Percentiles rank a stretch among this genome's conserved stretches.
These are phyloP conservation scores for Clanis bilineata DNA, from an alignment of 2,888 invertebrate species.

Conservation along the genomic window DNA sequence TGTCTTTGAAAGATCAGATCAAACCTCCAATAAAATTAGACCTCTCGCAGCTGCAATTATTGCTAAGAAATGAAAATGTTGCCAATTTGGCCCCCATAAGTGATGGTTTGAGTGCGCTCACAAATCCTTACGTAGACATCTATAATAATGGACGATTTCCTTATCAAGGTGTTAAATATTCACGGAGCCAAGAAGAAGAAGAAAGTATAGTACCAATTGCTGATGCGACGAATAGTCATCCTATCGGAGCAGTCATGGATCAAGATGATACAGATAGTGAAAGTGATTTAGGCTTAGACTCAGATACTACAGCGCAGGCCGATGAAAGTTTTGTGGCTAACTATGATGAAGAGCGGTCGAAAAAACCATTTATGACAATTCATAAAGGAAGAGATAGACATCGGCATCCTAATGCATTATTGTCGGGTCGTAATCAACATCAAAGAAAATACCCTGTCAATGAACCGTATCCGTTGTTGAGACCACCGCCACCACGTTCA, in stretches of 20 bases:
- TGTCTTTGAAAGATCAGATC: slow-evolving; percentile 56
- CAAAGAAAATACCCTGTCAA: slow-evolving; percentile 59
- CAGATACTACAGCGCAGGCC: slow-evolving; percentile 52
- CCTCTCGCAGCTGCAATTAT: slow-evolving; percentile 61
- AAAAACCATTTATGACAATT: slow-evolving; percentile 42
- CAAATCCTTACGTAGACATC: slow-evolving; percentile 61
- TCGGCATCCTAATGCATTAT: slow-evolving; percentile 55
- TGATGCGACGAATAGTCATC: slow-evolving; percentile 66
- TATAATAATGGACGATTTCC: slow-evolving; percentile 61
- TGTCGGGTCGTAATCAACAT: slow-evolving; percentile 49
- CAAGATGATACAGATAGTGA: slow-evolving; percentile 59
- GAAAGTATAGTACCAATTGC: slow-evolving; percentile 69
- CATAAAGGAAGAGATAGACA: slow-evolving; percentile 50
- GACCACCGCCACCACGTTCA: slow-evolving; percentile 66
- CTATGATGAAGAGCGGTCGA: slow-evolving; percentile 54
- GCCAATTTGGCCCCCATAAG: slow-evolving; percentile 45
- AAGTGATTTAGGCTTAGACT: slow-evolving; percentile 46
- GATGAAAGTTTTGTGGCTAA: slow-evolving; percentile 45
- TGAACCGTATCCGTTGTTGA: slow-evolving; percentile 71
- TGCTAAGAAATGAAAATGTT: slow-evolving; percentile 64
- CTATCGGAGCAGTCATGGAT: slow-evolving; percentile 76
- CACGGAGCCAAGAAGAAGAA: slow-evolving; percentile 75
- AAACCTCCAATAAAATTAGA: slow-evolving; percentile 59
- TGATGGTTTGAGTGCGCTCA: slow-evolving; percentile 51
- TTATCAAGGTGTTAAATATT: slow-evolving; percentile 72